Evolutionary conservation across 2,113 vertebrate species (phyloP).

Genomic region (Elephantulus edwardii): DNA sequence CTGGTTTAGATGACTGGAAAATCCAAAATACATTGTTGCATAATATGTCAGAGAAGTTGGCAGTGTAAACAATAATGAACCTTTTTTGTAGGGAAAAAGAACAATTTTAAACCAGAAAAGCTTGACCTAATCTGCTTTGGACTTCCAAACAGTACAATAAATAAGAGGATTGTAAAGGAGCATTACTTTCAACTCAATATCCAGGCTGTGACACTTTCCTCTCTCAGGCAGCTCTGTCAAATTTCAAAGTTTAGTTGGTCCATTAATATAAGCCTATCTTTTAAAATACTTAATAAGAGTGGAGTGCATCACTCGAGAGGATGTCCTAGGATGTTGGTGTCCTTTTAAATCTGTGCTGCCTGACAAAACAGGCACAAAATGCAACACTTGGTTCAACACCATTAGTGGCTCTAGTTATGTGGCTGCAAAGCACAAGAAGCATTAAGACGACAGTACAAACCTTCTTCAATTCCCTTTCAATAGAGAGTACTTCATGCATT

Average conservation of each 20-base stretch:
- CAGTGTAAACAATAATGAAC: neutral
- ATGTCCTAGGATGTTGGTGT: slow-evolving; percentile 26
- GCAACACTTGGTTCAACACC: slow-evolving; percentile 26
- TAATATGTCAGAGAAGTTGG: neutral
- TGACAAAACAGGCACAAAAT: slow-evolving; percentile 10
- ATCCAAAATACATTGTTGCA: neutral
- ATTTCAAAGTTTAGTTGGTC: neutral
- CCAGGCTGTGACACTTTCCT: neutral
- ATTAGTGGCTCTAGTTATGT: neutral
- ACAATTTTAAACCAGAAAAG: neutral
- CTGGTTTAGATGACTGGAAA: neutral
- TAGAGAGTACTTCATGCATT: slow-evolving; percentile 6
- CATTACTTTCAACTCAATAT: neutral
- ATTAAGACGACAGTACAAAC: neutral
- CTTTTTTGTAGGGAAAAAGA: neutral
- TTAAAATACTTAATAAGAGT: slow-evolving; percentile 53
- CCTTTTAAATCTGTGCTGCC: slow-evolving; percentile 45
- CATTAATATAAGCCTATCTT: slow-evolving; percentile 16
- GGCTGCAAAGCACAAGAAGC: slow-evolving; percentile 11
- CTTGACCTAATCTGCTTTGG: neutral
- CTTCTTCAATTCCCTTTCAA: slow-evolving; percentile 11
- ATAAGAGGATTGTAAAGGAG: slow-evolving; percentile 25
- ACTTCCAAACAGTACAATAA: slow-evolving; percentile 15
- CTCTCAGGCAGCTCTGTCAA: neutral
- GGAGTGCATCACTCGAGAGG: neutral